Evolutionary conservation across 2,888 invertebrate species (phyloP), one percentile per base, ranked within the genome.

Genomic region (Tiliacea citrago): DNA sequence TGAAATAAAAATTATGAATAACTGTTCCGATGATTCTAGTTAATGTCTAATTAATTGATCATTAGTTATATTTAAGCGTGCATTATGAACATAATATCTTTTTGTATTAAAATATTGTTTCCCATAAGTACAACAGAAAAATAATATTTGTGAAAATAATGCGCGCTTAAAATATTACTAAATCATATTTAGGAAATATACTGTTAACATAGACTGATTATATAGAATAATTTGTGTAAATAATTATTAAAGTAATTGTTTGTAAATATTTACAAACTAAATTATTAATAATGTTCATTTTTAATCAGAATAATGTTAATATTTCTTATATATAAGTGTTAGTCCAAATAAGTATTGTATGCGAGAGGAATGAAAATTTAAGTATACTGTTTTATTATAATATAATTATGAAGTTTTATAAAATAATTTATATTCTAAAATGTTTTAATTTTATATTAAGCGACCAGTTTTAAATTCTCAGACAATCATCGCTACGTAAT

Each of bases 141-240:
- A 49, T 57, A 51, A 21, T n/a, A 39, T 70, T 68, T 16, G 10
- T 47, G 16, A 75, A 58, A 81, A 78, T 78, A 76, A 87, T 82
- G 53, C 61, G 35, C 75, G 67, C 29, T 81, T 71, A 57, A 57
- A 69, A 81, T 66, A 71, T 45, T 60, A 70, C 55, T 45, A 4
- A 73, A 66, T 63, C 57, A 65, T 53, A 73, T 81, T 85, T 85
- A 86, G 75, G 51, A 74, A 71, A 76, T 81, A 89, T 91, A 91
- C 81, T 91, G 90, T 93, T 94, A 93, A 92, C 86, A 95, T 95
- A 95, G 95, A 95, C 95, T 95, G 95, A 95, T 93, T 94, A 92
- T 88, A 90, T 93, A 93, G 91, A 90, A 88, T 91, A 92, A 90
- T 91, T 87, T 84, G 88, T 86, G 87, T 85, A 86, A 85, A 86